Evolutionary conservation across 2,888 invertebrate species (phyloP).

Genomic region (Catocala nupta): DNA sequence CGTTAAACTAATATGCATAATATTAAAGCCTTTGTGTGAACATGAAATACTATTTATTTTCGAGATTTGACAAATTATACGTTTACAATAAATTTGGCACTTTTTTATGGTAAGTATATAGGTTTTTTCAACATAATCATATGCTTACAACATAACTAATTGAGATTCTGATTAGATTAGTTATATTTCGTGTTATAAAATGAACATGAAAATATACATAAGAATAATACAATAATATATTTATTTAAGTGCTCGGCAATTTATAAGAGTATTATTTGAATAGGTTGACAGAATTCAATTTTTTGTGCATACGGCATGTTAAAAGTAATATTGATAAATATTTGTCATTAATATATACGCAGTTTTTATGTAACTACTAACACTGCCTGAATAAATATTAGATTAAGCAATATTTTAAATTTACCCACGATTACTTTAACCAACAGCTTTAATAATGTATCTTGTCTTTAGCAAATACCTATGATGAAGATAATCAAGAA

Average conservation of each 20-base stretch:
- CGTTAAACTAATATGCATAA: constrained; percentile 44
- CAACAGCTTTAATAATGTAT: not conserved
- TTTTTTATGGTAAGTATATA: constrained; percentile 28
- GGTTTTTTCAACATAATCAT: constrained; percentile 24
- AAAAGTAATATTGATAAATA: constrained; percentile 1
- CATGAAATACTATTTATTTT: constrained; percentile 40
- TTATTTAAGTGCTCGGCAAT: not conserved
- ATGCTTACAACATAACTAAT: constrained; percentile 34
- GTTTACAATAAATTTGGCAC: constrained; percentile 41
- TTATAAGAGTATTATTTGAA: not conserved
- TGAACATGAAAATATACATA: constrained; percentile 11
- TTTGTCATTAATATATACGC: no score
- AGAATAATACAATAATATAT: constrained; percentile 33
- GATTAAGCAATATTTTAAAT: not conserved
- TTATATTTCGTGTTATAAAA: constrained; percentile 14
- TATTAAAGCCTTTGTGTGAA: constrained; percentile 46
- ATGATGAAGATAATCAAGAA: no score
- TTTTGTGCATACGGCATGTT: not conserved
- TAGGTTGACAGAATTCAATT: not conserved
- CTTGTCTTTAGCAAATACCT: no score
- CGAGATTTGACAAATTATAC: constrained; percentile 47
- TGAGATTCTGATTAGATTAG: constrained; percentile 39
- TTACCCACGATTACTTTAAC: not conserved
- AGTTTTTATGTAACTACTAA: not conserved
- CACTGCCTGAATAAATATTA: not conserved